Evolutionary conservation across 1,140 invertebrate species (phyloP).

Genomic region (Zaprionus davidi): DNA sequence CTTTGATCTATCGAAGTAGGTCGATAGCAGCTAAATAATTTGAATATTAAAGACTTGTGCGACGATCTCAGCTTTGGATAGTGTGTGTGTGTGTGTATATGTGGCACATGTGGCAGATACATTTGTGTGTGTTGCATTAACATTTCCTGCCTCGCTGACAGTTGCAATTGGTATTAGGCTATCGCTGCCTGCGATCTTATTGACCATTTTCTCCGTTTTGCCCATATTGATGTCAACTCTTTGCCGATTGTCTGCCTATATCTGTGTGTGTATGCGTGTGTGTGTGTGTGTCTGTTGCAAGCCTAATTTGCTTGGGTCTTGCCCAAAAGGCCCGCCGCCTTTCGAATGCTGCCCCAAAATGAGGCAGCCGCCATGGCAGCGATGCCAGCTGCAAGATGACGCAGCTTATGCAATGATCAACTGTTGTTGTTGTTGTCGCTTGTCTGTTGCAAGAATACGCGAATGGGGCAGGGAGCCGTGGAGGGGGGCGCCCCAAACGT

Average conservation of each 20-base stretch:
- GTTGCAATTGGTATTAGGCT: conserved; percentile 23
- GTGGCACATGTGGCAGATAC: neutral
- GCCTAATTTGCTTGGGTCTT: conserved; percentile 38
- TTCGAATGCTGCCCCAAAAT: conserved; percentile 59
- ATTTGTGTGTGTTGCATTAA: neutral
- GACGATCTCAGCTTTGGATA: neutral
- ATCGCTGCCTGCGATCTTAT: conserved; percentile 33
- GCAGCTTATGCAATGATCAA: conserved; percentile 68
- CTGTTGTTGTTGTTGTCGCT: conserved; percentile 13
- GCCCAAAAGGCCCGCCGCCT: conserved; percentile 39
- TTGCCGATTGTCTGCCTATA: neutral
- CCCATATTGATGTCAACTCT: conserved; percentile 38
- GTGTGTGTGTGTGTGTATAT: neutral
- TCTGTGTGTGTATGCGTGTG: neutral
- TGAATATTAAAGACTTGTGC: neutral
- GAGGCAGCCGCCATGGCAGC: neutral
- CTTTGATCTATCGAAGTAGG: neutral
- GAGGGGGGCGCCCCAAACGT: conserved; percentile 25
- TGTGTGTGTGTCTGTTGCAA: neutral
- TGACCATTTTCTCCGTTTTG: conserved; percentile 21
- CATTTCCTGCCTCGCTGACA: conserved; percentile 3
- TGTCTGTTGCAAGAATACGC: conserved; percentile 64
- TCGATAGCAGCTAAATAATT: conserved; percentile 7
- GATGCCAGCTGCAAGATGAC: conserved; percentile 64
- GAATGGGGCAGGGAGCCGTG: neutral